Base-by-base conservation (phyloP, 2,113 vertebrate genomes). In the Lethenteron camtschaticum region DNA sequence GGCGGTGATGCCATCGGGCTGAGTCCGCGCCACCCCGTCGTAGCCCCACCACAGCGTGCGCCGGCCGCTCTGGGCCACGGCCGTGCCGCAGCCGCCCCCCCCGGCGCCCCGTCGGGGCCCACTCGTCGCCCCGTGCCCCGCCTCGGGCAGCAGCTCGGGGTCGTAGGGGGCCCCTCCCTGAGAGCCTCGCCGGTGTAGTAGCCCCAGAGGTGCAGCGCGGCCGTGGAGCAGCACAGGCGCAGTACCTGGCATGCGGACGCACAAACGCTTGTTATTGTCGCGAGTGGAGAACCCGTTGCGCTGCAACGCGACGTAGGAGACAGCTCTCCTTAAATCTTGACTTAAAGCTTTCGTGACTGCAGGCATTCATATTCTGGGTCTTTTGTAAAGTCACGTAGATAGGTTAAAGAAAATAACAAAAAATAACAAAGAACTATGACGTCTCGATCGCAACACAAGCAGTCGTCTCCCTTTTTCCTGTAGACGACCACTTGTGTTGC, bases 11-110 rank as follows among this genome's bases (percentile, higher is more conserved):
- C 87, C 89, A 56, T 95, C 86, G 0, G 89, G 90, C 76, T 97
- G 90, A 55, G 83, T 79, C 11, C 79, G 83, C 76, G 78, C 79
- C 72, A 95, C 78, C 14, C 87, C 85, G 74, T 88, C 89, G 14
- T 96, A 97, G 77, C 91, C 96, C 0, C 91, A 90, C 94, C 94
- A 97, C 55, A 97, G 86, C 4, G 94, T 87, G 77, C 85, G 86
- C 77, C 94, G 85, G 76, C 82, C 85, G 11, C 81, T 87, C 75
- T 80, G 85, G 68, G 81, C 71, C 18, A 77, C 70, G 3, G 83
- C 71, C 41, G 41, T 41, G 41, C 41, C 41, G 41, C 41, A 41
- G 41, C 41, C 41, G 41, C 41, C 41, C 41, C 41, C 8, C 76
- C 78, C 58, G 80, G 74, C 0, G 58, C 14, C 41, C 75, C 78